Percentiles rank a stretch among this genome's conserved stretches.
Conservation (phyloP, 1,140 invertebrate genomes). For the Procambarus clarkii region DNA sequence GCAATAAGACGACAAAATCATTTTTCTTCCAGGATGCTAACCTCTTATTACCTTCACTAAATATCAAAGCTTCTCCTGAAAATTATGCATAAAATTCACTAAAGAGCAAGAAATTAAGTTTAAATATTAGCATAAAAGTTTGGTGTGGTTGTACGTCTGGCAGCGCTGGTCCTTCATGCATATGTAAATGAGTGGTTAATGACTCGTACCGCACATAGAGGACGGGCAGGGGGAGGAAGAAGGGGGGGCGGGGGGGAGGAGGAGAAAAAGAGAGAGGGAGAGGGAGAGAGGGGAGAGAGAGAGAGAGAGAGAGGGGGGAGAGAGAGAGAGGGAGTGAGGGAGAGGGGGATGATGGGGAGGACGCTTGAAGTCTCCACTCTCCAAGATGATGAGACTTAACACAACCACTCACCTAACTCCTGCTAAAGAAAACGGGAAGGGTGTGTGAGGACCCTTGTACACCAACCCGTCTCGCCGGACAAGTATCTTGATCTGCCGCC, state of each 20-base stretch:
- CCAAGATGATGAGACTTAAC: too few species aligned
- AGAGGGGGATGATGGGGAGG: too few species aligned
- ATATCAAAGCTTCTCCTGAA: slow-evolving; percentile 10
- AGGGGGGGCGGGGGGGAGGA: not conserved
- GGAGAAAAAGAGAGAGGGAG: not conserved
- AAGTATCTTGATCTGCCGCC: too few species aligned
- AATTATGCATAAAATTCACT: slow-evolving; percentile 45
- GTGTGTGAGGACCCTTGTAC: too few species aligned
- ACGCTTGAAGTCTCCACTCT: too few species aligned
- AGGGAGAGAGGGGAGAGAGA: not conserved
- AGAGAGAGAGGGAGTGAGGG: not conserved
- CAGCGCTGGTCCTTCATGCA: slow-evolving; percentile 26
- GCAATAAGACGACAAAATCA: not conserved
- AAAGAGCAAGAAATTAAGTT: slow-evolving; percentile 41
- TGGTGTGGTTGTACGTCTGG: slow-evolving; percentile 30
- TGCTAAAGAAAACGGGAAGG: too few species aligned
- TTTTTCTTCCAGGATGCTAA: not conserved
- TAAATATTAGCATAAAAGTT: slow-evolving; percentile 33
- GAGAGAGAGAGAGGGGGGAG: not conserved
- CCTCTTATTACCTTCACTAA: not conserved
- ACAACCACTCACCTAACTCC: too few species aligned
- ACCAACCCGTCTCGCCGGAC: too few species aligned
- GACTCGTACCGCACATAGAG: slow-evolving; percentile 27
- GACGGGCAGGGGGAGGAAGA: not conserved
- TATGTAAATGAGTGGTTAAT: slow-evolving; percentile 36